Evolutionary conservation across 2,797 vertebrate genomes (phyloP).

Genomic region (Microchirus variegatus): DNA sequence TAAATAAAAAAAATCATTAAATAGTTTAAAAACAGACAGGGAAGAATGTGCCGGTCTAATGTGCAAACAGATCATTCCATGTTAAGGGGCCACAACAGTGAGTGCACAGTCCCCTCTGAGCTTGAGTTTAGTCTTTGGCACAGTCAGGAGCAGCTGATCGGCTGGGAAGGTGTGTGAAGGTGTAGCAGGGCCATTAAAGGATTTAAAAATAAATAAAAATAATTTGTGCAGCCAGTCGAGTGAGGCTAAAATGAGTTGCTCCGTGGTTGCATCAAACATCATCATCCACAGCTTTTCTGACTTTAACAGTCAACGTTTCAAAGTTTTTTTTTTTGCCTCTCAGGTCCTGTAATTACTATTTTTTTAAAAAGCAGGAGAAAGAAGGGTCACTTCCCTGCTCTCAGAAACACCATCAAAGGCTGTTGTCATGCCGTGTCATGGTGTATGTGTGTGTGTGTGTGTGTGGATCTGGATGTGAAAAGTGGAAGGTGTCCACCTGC

Average conservation of each 20-base stretch:
- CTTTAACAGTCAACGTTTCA: neutral
- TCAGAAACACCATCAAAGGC: slow-evolving; percentile 35
- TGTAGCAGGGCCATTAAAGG: no score
- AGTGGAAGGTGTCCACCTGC: slow-evolving; percentile 19
- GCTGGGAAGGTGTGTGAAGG: no score
- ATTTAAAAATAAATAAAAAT: no score
- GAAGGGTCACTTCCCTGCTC: slow-evolving; percentile 27
- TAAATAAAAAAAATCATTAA: no score
- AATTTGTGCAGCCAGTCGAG: no score
- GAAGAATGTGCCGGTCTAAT: no score
- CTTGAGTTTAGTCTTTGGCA: no score
- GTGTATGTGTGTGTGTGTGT: slow-evolving; percentile 3
- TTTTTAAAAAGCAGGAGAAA: slow-evolving; percentile 12
- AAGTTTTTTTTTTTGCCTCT: neutral
- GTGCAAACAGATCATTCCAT: no score
- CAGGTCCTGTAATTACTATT: slow-evolving; percentile 26
- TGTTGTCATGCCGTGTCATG: slow-evolving; percentile 6
- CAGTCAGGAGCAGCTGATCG: no score
- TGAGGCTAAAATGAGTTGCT: neutral
- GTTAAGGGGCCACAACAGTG: no score
- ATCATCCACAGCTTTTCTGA: neutral
- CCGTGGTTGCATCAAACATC: neutral
- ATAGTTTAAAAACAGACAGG: no score
- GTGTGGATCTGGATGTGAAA: slow-evolving; percentile 26
- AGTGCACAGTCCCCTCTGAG: no score